These are phyloP conservation scores for Hapalemur alaotrensis DNA, from an alignment of 2,797 vertebrate species.

Conservation along the genomic window DNA sequence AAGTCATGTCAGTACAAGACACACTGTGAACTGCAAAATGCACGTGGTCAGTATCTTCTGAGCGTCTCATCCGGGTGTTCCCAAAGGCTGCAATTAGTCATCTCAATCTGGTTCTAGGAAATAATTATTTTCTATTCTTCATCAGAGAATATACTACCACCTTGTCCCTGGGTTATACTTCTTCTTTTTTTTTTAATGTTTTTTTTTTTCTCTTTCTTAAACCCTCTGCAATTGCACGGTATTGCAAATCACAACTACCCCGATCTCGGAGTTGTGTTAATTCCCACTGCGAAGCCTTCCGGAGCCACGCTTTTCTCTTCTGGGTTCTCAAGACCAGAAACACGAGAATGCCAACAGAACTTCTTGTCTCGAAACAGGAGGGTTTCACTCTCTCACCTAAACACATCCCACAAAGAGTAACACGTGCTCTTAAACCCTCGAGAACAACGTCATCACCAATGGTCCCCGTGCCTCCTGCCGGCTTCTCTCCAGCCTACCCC, in stretches of 20 bases:
- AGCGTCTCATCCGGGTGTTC: slow-evolving; percentile 63
- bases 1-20: slow-evolving; percentile 70
- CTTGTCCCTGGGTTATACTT: neutral
- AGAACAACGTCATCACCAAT: neutral
- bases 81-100: slow-evolving; percentile 63
- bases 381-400: neutral
- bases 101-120: slow-evolving; percentile 68
- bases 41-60: slow-evolving; percentile 74
- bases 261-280: neutral
- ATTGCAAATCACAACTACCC: neutral
- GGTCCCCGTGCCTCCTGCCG: neutral
- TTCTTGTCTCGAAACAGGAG: neutral
- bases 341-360: neutral
- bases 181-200: neutral
- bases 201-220: neutral
- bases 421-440: neutral
- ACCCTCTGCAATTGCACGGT: neutral
- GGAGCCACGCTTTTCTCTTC: neutral
- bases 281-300: neutral
- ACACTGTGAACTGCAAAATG: slow-evolving; percentile 50
- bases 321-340: neutral
- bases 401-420: neutral
- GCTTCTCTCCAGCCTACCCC: neutral
- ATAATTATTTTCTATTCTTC: slow-evolving; percentile 78
- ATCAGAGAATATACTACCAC: neutral